phyloP scores from a whole-genome alignment of 2,797 vertebrate species.

The Myotis vivesi region DNA sequence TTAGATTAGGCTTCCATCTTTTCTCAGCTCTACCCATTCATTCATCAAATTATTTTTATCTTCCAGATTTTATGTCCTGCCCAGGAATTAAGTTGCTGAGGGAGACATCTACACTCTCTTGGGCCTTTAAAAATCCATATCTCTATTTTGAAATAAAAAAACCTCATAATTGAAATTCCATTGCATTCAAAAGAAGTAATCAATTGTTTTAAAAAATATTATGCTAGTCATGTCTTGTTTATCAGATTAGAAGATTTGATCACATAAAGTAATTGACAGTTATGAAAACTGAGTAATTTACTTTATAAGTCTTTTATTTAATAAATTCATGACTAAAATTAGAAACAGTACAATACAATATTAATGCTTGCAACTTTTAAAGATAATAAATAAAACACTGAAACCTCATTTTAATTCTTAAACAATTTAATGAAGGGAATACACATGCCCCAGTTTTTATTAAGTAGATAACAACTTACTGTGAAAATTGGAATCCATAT shows the following conservation, averaged over 20 bases:
- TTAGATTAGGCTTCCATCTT: background rate
- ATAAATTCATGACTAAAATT: slow-evolving; percentile 66
- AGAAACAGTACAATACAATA: slow-evolving; percentile 38
- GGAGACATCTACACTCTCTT: background rate
- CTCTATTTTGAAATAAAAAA: background rate
- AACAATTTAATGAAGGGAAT: slow-evolving; percentile 58
- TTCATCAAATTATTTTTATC: background rate
- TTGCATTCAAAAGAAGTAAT: slow-evolving; percentile 29
- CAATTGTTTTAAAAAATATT: background rate
- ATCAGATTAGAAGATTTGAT: slow-evolving; percentile 53
- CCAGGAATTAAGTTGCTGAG: background rate
- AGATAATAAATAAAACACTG: slow-evolving; percentile 58
- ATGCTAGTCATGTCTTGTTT: background rate
- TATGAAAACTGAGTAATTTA: slow-evolving; percentile 55
- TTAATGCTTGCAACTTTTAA: slow-evolving; percentile 55
- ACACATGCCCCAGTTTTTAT: slow-evolving; percentile 55
- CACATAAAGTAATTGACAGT: slow-evolving; percentile 34
- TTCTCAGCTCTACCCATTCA: background rate
- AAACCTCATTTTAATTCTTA: slow-evolving; percentile 58
- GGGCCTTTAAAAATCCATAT: background rate
- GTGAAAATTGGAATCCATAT: slow-evolving; percentile 58
- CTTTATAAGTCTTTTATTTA: slow-evolving; percentile 57
- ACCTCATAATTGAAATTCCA: background rate
- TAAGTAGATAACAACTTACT: slow-evolving; percentile 58
- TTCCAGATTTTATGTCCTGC: background rate